Base-by-base conservation (phyloP, 1,140 invertebrate genomes). In the Meloidogyne exigua region DNA sequence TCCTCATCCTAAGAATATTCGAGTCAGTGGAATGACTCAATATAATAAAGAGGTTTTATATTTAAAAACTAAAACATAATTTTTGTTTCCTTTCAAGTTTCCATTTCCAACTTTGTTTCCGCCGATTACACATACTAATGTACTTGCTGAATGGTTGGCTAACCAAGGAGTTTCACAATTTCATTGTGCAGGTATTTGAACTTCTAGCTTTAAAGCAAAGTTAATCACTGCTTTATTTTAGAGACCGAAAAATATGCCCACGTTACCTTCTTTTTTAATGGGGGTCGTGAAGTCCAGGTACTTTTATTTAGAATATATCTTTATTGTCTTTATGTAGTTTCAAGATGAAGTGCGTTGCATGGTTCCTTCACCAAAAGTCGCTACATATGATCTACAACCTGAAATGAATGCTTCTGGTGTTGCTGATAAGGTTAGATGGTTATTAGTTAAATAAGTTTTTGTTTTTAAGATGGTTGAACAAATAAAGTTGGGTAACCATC, bases 181-280 rank as follows among this genome's bases (percentile, higher is more conserved):
- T 77, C 89, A 89, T 78, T 89, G 89, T 77, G 89, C 89, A 32
- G 85, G 85, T 87, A 72, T 15, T 21, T 83, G 25, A n/a, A 66
- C 26, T 78, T 64, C 23, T 65, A 23, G 36, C 2, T 39, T 28
- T 28, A 65, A 75, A 15, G 10, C 7, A 71, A 62, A 67, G 11
- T 76, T n/a, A 64, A 2, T 28, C n/a, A 39, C 23, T 12, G 2
- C 18, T 15, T n/a, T 18, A 2, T n/a, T 68, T 79, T 66, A 80
- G 89, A 89, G 80, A 90, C 89, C 11, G 89, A 89, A 76, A 90
- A 89, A 69, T 89, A 90, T 79, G 88, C 89, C 23, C 89, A 89
- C 77, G 89, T 89, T 10, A 89, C 89, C 3, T 89, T 89, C 80
- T 89, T 89, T 80, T 90, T 89, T 83, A 90, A 90, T 76, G 89